Evolutionary conservation across 2,888 invertebrate species (phyloP), one percentile per base, ranked within the genome.

Genomic region (Oscheius sp.): DNA sequence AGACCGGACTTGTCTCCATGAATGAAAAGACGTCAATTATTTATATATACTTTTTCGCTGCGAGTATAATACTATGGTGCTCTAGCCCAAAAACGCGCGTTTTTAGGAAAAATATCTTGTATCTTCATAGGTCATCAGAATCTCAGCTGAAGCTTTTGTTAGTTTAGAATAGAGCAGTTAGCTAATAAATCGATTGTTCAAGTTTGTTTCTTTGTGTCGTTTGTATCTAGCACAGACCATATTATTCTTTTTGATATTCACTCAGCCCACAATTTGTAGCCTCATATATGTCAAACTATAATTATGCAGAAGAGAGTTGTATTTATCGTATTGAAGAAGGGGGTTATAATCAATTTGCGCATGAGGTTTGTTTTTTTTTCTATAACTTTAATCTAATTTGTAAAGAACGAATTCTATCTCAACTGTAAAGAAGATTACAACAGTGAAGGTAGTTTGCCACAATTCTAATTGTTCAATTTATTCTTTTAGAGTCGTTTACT

Each of bases 1-100:
- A 72, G 76, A 23, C 70, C 79, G 29, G 84, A 83, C 50, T 78
- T 79, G n/a, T 78, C 80, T 8, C 52, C 71, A 6, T 71, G 61
- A 55, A 17, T 50, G n/a, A n/a, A n/a, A 57, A 53, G 27, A 15
- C 48, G 15, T 17, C 4, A 10, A 37, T 12, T 39, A 64, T 64
- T n/a, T n/a, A n/a, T n/a, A n/a, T n/a, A n/a, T n/a, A n/a, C n/a
- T n/a, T n/a, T n/a, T n/a, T n/a, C n/a, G n/a, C n/a, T n/a, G n/a
- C n/a, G n/a, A n/a, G n/a, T n/a, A n/a, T 64, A 20, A 25, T 45
- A 29, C 25, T 25, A 25, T 34, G 37, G 50, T 64, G 29, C 33
- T 64, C 23, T 48, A 29, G 57, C 17, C n/a, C 12, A 29, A 45
- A 8, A 15, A 27, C 10, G 15, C 10, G 27, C 25, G 6, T 39